Conservation (phyloP, 2,888 invertebrate genomes). For the Neelides folsomi region DNA sequence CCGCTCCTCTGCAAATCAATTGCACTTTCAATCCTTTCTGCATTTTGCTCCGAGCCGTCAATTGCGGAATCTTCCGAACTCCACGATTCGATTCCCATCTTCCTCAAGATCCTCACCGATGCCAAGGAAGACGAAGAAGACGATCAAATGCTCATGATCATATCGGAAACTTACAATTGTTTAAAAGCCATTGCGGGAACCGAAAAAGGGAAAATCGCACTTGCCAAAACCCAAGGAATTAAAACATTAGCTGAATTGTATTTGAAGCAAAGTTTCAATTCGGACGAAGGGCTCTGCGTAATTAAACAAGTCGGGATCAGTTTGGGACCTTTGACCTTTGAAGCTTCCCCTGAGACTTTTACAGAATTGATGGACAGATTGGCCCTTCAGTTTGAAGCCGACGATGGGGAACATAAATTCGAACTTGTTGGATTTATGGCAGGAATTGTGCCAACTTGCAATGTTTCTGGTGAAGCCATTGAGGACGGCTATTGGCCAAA, state of each 20-base stretch:
- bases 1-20: slow-evolving; percentile 81
- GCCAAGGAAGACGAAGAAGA: slow-evolving; percentile 66
- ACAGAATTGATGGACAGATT: slow-evolving; percentile 70
- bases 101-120: slow-evolving; percentile 68
- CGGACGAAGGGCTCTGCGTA: slow-evolving; percentile 72
- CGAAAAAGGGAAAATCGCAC: slow-evolving; percentile 62
- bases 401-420: slow-evolving; percentile 78
- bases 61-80: slow-evolving; percentile 70
- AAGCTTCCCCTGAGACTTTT: slow-evolving; percentile 57
- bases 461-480: slow-evolving; percentile 38
- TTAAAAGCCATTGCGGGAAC: slow-evolving; percentile 34
- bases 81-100: slow-evolving; percentile 65
- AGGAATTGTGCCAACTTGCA: slow-evolving; percentile 46
- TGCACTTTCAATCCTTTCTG: slow-evolving; percentile 71
- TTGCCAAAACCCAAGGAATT: slow-evolving; percentile 63
- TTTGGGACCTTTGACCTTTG: slow-evolving; percentile 63
- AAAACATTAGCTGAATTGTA: slow-evolving; percentile 53
- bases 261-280: slow-evolving; percentile 73
- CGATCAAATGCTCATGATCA: slow-evolving; percentile 52
- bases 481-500: slow-evolving; percentile 64
- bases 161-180: slow-evolving; percentile 34
- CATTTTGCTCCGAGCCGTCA: slow-evolving; percentile 68
- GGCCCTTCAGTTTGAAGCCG: slow-evolving; percentile 72
- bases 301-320: slow-evolving; percentile 58
- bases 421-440: slow-evolving; percentile 64